Percentiles rank a stretch among this genome's conserved stretches.
Conservation (phyloP, 2,797 vertebrate species). For the Gymnothorax reevesii region DNA sequence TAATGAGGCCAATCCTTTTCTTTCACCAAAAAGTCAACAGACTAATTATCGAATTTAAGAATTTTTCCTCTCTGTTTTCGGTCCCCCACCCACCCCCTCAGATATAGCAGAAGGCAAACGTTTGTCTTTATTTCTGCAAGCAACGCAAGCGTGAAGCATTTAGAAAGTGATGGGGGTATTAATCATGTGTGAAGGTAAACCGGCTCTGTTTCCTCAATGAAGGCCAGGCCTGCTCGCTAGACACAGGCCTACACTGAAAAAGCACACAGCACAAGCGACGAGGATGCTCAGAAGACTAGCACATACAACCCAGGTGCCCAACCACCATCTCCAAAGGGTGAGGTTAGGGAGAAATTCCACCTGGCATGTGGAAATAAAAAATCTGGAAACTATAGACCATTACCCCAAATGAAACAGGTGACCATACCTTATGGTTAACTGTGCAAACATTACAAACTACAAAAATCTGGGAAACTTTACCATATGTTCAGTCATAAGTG, state of each 20-base stretch:
- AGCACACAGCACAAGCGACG: slow-evolving; percentile 60
- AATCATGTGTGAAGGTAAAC: slow-evolving; percentile 78
- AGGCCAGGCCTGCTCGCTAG: slow-evolving; percentile 33
- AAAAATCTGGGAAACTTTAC: neutral
- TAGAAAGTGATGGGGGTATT: slow-evolving; percentile 81
- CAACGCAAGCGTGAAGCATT: slow-evolving; percentile 69
- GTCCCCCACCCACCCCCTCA: slow-evolving; percentile 53
- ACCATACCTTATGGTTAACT: neutral
- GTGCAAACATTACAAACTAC: neutral
- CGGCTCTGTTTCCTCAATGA: slow-evolving; percentile 70
- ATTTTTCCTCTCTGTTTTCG: slow-evolving; percentile 67
- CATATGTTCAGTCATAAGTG: neutral
- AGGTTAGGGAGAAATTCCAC: slow-evolving; percentile 62
- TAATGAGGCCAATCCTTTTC: slow-evolving; percentile 81
- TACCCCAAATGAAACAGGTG: slow-evolving; percentile 2
- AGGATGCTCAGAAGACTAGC: slow-evolving; percentile 50
- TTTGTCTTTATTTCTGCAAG: slow-evolving; percentile 63
- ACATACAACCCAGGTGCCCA: slow-evolving; percentile 46
- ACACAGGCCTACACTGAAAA: slow-evolving; percentile 38
- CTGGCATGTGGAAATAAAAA: slow-evolving; percentile 54
- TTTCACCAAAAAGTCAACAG: slow-evolving; percentile 68
- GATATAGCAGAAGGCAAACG: slow-evolving; percentile 74
- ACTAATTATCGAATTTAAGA: slow-evolving; percentile 85
- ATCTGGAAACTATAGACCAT: slow-evolving; percentile 16
- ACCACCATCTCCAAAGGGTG: slow-evolving; percentile 51